phyloP scores from a whole-genome alignment of 1,140 invertebrate species.

The Nasonia longicornis region DNA sequence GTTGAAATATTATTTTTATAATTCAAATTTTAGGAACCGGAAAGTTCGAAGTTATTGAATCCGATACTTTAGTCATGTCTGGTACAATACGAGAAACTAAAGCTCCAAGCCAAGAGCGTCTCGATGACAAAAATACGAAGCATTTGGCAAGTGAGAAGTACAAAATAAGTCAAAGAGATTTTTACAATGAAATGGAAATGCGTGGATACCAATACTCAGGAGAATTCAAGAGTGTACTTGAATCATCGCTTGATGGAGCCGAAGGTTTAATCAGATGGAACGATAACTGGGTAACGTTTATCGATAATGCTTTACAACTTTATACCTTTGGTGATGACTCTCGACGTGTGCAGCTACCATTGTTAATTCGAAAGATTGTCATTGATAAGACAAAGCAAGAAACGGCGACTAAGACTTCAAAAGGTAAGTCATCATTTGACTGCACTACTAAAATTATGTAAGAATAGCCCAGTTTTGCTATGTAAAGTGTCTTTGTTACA shows the following conservation, averaged over 20 bases:
- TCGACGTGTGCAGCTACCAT: slow-evolving; percentile 81
- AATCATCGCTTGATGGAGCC: slow-evolving; percentile 67
- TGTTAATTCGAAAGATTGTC: slow-evolving; percentile 79
- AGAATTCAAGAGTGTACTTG: slow-evolving; percentile 76
- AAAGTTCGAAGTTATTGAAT: slow-evolving; percentile 73
- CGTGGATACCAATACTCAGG: slow-evolving; percentile 90
- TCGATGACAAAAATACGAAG: background rate
- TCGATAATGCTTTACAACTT: slow-evolving; percentile 90
- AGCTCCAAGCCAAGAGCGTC: slow-evolving; percentile 15
- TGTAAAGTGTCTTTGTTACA: background rate
- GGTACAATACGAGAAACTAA: slow-evolving; percentile 73
- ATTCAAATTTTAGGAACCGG: slow-evolving; percentile 44
- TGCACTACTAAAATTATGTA: background rate
- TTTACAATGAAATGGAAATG: slow-evolving; percentile 90
- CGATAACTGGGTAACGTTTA: slow-evolving; percentile 88
- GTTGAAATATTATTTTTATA: slow-evolving; percentile 49
- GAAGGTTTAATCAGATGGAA: slow-evolving; percentile 73
- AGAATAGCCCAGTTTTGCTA: background rate
- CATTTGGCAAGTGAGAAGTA: background rate
- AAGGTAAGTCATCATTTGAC: slow-evolving; percentile 11
- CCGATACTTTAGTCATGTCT: slow-evolving; percentile 80
- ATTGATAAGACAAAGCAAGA: slow-evolving; percentile 80
- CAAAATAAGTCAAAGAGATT: slow-evolving; percentile 75
- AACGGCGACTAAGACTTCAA: slow-evolving; percentile 46
- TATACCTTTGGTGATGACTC: slow-evolving; percentile 80